Conservation (phyloP, 92 coral and sea anemone species). For the Epizoanthus ramosus region DNA sequence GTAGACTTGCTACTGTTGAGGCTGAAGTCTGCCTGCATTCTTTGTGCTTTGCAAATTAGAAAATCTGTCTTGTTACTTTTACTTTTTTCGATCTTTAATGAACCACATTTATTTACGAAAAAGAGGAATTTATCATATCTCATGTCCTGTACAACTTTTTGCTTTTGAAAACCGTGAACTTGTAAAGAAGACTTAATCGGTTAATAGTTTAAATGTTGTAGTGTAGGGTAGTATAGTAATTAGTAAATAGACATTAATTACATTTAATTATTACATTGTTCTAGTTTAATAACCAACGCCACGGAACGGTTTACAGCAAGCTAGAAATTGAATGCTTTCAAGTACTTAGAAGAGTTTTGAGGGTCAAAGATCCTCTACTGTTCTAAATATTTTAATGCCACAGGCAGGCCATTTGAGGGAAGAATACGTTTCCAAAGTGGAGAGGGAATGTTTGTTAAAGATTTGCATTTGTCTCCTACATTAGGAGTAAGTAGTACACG, state of each 20-base stretch:
- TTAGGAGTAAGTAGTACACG: background rate
- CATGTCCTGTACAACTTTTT: too few relatives aligned
- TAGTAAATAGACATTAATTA: background rate
- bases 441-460: background rate
- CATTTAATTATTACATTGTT: constrained; percentile 16
- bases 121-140: background rate
- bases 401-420: background rate
- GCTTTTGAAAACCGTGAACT: constrained; percentile 25
- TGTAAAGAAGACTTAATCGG: background rate
- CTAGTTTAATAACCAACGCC: background rate
- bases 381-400: constrained; percentile 16
- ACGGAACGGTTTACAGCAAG: background rate
- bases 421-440: background rate
- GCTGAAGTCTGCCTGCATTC: too few relatives aligned
- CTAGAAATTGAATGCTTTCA: background rate
- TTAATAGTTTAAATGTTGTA: too few relatives aligned
- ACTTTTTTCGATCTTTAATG: too few relatives aligned
- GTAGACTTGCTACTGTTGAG: too few relatives aligned
- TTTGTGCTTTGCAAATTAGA: too few relatives aligned
- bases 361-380: constrained; percentile 32
- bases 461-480: background rate
- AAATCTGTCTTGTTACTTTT: too few relatives aligned
- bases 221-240: background rate
- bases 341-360: constrained; percentile 5
- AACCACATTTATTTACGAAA: background rate